A percentile compares a stretch with the other conserved stretches of the same genome.
These are phyloP conservation scores for Drymonia ruficornis DNA, from an alignment of 2,888 invertebrate genomes.

Conservation along the genomic window DNA sequence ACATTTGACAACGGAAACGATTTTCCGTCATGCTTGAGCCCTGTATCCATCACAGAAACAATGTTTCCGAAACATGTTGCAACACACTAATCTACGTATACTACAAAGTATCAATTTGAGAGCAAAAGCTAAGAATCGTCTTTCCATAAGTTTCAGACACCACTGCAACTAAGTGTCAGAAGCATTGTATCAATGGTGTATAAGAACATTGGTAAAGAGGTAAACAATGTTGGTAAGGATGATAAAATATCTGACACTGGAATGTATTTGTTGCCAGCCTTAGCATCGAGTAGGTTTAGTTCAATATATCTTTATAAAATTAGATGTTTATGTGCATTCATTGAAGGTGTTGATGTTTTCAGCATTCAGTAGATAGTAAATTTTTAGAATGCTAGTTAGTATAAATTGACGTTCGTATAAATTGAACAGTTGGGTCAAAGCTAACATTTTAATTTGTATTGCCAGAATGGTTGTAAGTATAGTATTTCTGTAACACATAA, in stretches of 20 bases:
- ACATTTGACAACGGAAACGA: neutral
- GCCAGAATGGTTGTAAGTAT: slow-evolving; percentile 34
- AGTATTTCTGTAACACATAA: slow-evolving; percentile 38
- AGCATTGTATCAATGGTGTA: too few species aligned
- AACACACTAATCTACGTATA: neutral
- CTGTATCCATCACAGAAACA: neutral
- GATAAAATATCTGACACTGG: slow-evolving; percentile 50
- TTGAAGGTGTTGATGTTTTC: slow-evolving; percentile 70
- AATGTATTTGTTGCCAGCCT: slow-evolving; percentile 69
- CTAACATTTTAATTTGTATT: slow-evolving; percentile 22
- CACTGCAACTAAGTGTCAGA: too few species aligned
- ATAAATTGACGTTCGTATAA: slow-evolving; percentile 69
- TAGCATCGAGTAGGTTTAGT: slow-evolving; percentile 72
- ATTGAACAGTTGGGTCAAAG: slow-evolving; percentile 48
- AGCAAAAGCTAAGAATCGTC: too few species aligned
- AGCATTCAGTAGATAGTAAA: slow-evolving; percentile 83
- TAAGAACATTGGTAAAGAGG: neutral
- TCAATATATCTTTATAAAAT: slow-evolving; percentile 75
- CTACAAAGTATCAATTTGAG: too few species aligned
- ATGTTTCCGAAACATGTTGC: neutral
- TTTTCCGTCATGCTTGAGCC: neutral
- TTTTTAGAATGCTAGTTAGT: slow-evolving; percentile 84
- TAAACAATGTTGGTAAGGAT: slow-evolving; percentile 4
- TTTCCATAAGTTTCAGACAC: too few species aligned
- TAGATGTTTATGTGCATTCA: slow-evolving; percentile 80